Conservation (phyloP, 2,113 vertebrate genomes). For the Pseudorhombus dupliciocellatus region DNA sequence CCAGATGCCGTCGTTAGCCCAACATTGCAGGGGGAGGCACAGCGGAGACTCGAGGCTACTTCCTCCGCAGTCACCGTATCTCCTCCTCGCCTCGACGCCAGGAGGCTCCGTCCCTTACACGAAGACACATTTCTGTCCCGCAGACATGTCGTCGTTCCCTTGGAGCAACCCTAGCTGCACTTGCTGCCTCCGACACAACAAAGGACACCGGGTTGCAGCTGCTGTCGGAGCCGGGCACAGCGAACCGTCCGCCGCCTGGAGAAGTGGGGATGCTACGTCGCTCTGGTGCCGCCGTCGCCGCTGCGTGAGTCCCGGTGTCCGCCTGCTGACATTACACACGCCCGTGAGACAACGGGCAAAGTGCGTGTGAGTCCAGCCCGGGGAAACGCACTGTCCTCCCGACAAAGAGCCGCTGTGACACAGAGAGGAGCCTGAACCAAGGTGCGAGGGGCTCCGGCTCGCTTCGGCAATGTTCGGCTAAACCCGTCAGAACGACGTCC, state of each 20-base stretch:
- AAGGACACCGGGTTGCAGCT: conserved; percentile 28
- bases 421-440: conserved; percentile 24
- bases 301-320: conserved; percentile 34
- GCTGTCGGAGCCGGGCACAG: conserved; percentile 23
- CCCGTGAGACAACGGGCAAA: conserved; percentile 12
- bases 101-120: conserved; percentile 17
- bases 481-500: conserved; percentile 46
- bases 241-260: conserved; percentile 21
- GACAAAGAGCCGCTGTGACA: conserved; percentile 62
- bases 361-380: conserved; percentile 40
- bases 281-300: conserved; percentile 14
- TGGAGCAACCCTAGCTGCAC: background rate
- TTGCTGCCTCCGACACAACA: conserved; percentile 22
- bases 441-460: conserved; percentile 38
- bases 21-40: conserved; percentile 32
- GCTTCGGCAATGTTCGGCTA: conserved; percentile 65
- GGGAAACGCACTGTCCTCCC: conserved; percentile 38
- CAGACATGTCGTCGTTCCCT: conserved; percentile 2
- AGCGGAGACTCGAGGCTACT: background rate
- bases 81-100: conserved; percentile 32
- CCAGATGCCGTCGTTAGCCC: conserved; percentile 5
- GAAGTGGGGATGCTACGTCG: conserved; percentile 47
- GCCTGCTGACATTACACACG: conserved; percentile 45
- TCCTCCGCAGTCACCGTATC: conserved; percentile 43
- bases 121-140: conserved; percentile 40